Percentiles rank a stretch among this genome's conserved stretches.
Conservation (phyloP, 2,888 invertebrate genomes). For the Iphiclides podalirius region DNA sequence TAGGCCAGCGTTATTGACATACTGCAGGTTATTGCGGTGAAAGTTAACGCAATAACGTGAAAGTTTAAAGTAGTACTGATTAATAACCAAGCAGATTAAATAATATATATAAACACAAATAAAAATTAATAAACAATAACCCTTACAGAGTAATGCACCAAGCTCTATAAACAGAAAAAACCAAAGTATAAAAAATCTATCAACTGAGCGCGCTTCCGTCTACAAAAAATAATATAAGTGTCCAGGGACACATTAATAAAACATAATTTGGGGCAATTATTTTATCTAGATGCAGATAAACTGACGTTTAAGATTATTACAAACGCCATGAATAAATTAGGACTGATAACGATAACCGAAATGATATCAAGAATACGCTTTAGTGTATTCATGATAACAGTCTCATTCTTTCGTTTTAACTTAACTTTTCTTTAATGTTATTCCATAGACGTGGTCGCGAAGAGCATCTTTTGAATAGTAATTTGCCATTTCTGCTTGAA, state of each 20-base stretch:
- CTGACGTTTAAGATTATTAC: neutral
- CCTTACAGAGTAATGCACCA: too few species aligned
- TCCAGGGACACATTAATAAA: too few species aligned
- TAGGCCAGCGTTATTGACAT: slow-evolving; percentile 17
- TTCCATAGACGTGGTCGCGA: neutral
- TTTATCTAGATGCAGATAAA: neutral
- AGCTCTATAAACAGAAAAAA: too few species aligned
- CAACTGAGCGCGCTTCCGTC: too few species aligned
- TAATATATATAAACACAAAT: too few species aligned
- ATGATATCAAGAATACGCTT: slow-evolving; percentile 3
- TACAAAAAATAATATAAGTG: too few species aligned
- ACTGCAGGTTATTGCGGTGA: slow-evolving; percentile 19
- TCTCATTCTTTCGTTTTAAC: slow-evolving; percentile 2
- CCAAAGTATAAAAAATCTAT: too few species aligned
- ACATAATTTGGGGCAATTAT: neutral
- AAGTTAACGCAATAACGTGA: slow-evolving; percentile 7
- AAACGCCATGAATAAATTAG: slow-evolving; percentile 12
- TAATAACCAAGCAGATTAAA: too few species aligned
- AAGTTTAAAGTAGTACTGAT: too few species aligned
- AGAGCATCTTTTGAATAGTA: slow-evolving; percentile 13
- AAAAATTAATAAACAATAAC: too few species aligned
- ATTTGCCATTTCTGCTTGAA: slow-evolving; percentile 19
- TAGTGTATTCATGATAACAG: neutral
- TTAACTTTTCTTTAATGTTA: slow-evolving; percentile 4
- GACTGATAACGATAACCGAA: slow-evolving; percentile 21